Percentiles rank a stretch among this genome's conserved stretches.
These are phyloP conservation scores for Pseudorhiza aurosa DNA, from an alignment of 30 jellyfish, hydroid and myxozoan species.

Conservation along the genomic window DNA sequence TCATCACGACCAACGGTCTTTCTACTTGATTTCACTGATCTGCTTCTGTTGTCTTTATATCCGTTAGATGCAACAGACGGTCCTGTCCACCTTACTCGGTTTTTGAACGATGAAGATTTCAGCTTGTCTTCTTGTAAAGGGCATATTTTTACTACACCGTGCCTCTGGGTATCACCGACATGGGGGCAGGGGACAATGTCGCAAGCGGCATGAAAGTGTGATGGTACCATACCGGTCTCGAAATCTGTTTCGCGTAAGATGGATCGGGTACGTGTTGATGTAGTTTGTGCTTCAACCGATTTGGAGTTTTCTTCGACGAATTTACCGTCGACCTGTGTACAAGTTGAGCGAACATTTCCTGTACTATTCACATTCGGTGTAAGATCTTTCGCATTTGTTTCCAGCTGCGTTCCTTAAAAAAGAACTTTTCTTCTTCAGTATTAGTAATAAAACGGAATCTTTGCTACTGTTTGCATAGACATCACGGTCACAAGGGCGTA, in stretches of 20 bases:
- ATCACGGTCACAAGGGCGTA: no score
- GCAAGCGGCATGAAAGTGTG: constrained; percentile 58
- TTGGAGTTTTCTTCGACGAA: not conserved
- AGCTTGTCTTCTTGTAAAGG: not conserved
- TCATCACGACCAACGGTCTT: not conserved
- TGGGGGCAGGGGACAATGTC: constrained; percentile 75
- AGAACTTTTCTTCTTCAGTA: no score
- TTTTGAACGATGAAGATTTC: not conserved
- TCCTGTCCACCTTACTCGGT: not conserved
- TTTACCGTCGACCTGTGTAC: not conserved
- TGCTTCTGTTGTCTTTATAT: not conserved
- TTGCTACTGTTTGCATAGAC: no score
- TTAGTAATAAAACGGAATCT: no score
- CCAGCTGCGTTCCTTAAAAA: no score
- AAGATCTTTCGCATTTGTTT: no score
- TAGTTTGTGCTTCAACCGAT: constrained; percentile 1
- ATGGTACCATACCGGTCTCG: constrained; percentile 1
- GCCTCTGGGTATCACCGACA: not conserved
- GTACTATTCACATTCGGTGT: no score
- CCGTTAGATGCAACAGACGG: not conserved
- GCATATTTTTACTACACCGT: not conserved
- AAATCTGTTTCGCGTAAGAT: not conserved
- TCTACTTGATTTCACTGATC: not conserved
- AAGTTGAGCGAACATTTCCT: no score
- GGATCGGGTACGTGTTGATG: not conserved